Evolutionary conservation across 2,113 vertebrate species (phyloP).

Genomic region (Petroica traversi): DNA sequence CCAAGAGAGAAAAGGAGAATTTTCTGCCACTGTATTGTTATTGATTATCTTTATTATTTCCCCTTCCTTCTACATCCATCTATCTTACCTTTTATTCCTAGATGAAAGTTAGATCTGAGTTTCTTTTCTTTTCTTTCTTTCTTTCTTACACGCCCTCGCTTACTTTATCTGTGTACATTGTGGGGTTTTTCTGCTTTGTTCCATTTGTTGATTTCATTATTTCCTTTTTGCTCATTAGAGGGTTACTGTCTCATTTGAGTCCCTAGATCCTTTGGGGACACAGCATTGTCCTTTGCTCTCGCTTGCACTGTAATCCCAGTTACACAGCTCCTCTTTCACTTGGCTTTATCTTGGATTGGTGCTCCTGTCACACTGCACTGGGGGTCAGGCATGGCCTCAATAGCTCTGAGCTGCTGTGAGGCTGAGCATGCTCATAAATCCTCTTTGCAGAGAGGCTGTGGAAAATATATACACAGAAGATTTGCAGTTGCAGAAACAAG

Average conservation of each 20-base stretch:
- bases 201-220: not conserved
- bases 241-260: not conserved
- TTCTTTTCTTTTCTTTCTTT: not conserved
- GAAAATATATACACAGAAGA: not conserved
- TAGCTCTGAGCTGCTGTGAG: not conserved
- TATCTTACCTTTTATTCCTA: not conserved
- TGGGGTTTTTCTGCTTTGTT: not conserved
- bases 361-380: not conserved
- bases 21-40: not conserved
- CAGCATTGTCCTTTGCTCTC: not conserved
- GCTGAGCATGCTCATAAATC: not conserved
- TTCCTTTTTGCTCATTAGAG: not conserved
- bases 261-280: not conserved
- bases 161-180: not conserved
- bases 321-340: not conserved
- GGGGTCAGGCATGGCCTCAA: not conserved
- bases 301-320: not conserved
- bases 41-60: not conserved
- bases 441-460: not conserved
- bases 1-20: not conserved
- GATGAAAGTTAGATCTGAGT: not conserved
- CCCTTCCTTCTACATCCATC: not conserved
- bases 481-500: not conserved
- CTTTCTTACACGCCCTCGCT: not conserved
- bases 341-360: not conserved